Conservation (phyloP, 2,113 vertebrate species). For the Clarias magur region DNA sequence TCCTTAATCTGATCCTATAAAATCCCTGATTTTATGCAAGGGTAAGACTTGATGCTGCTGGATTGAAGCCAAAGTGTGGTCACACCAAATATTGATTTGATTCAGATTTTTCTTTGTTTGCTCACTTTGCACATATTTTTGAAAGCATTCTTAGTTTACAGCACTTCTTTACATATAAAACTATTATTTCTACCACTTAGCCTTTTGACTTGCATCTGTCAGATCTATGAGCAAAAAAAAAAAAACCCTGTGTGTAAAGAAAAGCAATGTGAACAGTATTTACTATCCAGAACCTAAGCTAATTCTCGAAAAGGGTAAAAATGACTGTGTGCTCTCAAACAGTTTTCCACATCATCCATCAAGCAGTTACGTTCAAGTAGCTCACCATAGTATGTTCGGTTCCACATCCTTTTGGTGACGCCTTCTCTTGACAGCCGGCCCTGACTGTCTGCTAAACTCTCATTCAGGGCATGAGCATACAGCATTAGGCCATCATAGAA, state of each 20-base stretch:
- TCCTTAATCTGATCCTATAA: too few relatives aligned
- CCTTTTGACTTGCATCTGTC: background rate
- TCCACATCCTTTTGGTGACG: constrained; percentile 88
- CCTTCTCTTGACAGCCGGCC: constrained; percentile 73
- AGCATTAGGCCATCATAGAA: constrained; percentile 94
- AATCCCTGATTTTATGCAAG: too few relatives aligned
- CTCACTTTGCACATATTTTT: too few relatives aligned
- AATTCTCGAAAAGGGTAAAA: background rate
- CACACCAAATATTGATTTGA: too few relatives aligned
- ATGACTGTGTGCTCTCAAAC: too few relatives aligned
- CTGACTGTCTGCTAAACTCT: constrained; percentile 75
- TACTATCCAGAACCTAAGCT: background rate
- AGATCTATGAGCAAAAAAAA: background rate
- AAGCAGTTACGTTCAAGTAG: background rate
- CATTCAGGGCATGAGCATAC: constrained; percentile 85
- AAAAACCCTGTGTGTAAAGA: background rate
- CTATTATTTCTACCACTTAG: background rate
- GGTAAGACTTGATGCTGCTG: too few relatives aligned
- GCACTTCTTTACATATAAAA: too few relatives aligned
- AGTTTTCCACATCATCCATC: background rate
- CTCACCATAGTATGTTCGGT: constrained; percentile 87
- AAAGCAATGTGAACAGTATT: background rate
- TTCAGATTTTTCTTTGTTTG: too few relatives aligned
- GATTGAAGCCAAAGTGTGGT: too few relatives aligned
- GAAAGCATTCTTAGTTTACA: too few relatives aligned